Conservation (phyloP, 2,113 vertebrate species). For the Daubentonia madagascariensis region DNA sequence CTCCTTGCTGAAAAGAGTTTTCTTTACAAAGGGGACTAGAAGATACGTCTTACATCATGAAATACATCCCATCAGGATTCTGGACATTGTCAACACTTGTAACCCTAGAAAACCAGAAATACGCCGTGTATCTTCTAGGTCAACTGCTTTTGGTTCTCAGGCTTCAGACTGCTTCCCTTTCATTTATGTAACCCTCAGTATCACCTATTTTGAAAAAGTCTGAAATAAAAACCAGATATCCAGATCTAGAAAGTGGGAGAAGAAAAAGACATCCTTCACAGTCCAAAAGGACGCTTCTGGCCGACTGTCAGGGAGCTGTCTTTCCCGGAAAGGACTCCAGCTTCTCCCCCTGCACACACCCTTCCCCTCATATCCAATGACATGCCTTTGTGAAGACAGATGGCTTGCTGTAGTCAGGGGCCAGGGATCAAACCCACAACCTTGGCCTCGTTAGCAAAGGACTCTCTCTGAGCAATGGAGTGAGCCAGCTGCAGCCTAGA, state of each 20-base stretch:
- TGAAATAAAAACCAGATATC: background rate
- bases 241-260: background rate
- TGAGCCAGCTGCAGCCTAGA: slow-evolving; percentile 36
- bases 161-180: background rate
- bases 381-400: slow-evolving; percentile 55
- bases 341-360: background rate
- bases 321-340: background rate
- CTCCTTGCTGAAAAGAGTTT: background rate
- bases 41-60: background rate
- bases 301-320: background rate
- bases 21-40: background rate
- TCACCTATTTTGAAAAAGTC: background rate
- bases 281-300: background rate
- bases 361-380: background rate
- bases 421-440: slow-evolving; percentile 60
- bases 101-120: background rate
- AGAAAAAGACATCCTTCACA: background rate
- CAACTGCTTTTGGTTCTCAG: background rate
- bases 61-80: rapidly evolving
- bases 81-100: background rate
- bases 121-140: background rate
- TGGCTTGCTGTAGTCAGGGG: slow-evolving; percentile 22
- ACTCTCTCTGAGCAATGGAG: background rate
- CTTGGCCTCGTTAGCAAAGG: slow-evolving; percentile 59
- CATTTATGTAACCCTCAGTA: background rate